phyloP scores from a whole-genome alignment of 2,888 invertebrate genomes.

The Athetis lepigone region DNA sequence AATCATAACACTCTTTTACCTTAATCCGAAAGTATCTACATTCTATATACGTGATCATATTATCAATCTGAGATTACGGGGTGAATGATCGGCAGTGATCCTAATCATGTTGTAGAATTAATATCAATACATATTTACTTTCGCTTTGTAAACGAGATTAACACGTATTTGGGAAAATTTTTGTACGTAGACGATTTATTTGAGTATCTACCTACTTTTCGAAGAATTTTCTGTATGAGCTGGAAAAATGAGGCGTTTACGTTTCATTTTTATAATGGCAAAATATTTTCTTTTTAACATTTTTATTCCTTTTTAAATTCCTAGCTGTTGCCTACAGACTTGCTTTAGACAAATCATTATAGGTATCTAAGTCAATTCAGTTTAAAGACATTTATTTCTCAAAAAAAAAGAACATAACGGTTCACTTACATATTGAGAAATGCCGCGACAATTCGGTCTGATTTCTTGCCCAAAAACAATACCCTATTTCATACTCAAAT shows the following conservation, averaged over 20 bases:
- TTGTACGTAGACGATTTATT: constrained; percentile 16
- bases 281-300: no score
- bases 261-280: no score
- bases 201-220: constrained; percentile 30
- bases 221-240: constrained; percentile 4
- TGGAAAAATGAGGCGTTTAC: constrained; percentile 4
- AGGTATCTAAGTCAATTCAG: no score
- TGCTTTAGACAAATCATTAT: no score
- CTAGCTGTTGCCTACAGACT: no score
- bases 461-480: no score
- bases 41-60: constrained; percentile 11
- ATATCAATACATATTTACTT: constrained; percentile 25
- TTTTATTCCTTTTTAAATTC: no score
- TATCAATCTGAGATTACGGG: constrained; percentile 24
- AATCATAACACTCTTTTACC: neutral
- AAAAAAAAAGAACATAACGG: no score
- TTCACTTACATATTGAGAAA: no score
- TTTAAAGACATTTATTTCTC: no score
- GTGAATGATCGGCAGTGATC: constrained; percentile 28
- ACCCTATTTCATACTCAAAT: no score
- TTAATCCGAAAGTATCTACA: neutral
- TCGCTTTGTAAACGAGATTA: constrained; percentile 31
- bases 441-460: no score
- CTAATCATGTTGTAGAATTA: constrained; percentile 44
- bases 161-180: constrained; percentile 6